These are phyloP conservation scores for Leucoptera coffeella DNA, from an alignment of 2,888 invertebrate genomes.

Conservation along the genomic window DNA sequence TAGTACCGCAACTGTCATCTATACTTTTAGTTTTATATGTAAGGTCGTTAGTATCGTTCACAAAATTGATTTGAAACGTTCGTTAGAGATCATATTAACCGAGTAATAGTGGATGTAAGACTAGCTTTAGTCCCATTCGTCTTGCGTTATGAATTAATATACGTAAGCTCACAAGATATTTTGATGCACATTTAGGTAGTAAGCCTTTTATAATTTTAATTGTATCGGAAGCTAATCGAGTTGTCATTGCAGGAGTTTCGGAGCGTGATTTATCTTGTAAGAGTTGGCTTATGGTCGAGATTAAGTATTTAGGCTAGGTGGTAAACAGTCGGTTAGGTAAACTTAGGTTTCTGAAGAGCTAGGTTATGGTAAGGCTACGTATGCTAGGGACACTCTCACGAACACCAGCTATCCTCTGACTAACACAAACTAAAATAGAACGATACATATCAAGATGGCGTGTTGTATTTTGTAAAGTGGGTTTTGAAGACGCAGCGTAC, in stretches of 20 bases:
- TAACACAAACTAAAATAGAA: conserved; percentile 32
- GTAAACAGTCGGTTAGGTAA: conserved; percentile 34
- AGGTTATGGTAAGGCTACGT: no score
- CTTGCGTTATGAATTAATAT: conserved; percentile 35
- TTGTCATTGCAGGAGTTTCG: conserved; percentile 32
- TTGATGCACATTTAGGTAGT: conserved; percentile 41
- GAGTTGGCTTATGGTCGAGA: conserved; percentile 15
- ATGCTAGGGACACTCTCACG: no score
- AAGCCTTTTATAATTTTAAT: conserved; percentile 32
- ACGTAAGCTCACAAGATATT: conserved; percentile 44
- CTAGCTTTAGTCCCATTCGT: conserved; percentile 42
- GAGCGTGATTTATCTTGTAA: conserved; percentile 21
- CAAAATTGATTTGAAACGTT: no score
- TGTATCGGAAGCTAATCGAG: conserved; percentile 40
- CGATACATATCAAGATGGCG: conserved; percentile 46
- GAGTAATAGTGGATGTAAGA: conserved; percentile 37
- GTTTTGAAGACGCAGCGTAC: conserved; percentile 22
- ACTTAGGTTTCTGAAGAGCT: conserved; percentile 12
- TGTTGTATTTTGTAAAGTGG: conserved; percentile 30
- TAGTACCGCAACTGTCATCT: conserved; percentile 36
- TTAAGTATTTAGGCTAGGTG: conserved; percentile 16
- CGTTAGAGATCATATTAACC: no score
- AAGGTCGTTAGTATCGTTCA: no score
- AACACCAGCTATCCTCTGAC: conserved; percentile 19
- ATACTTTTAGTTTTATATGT: neutral